These are phyloP conservation scores for Acridotheres tristis DNA, from an alignment of 2,797 vertebrate species.

Conservation along the genomic window DNA sequence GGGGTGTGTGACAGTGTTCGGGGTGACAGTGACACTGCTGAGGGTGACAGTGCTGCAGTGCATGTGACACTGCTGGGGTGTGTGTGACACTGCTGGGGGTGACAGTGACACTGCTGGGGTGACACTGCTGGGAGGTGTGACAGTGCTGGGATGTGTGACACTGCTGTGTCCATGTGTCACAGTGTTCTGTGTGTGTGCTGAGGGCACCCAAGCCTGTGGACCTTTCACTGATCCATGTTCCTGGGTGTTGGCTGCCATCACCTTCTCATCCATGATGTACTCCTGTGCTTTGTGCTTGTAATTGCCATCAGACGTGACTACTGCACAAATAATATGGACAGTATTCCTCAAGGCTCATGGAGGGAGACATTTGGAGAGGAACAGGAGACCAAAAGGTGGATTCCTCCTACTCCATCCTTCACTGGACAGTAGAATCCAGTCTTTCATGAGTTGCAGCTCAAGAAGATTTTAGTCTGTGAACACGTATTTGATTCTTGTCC, in stretches of 20 bases:
- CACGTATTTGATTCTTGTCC: neutral
- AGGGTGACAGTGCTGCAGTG: too few species aligned
- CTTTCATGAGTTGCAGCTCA: neutral
- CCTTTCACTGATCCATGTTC: fast-evolving
- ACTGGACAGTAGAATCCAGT: neutral
- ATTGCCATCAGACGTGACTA: neutral
- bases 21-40: too few species aligned
- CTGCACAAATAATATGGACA: neutral
- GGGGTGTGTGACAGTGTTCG: too few species aligned
- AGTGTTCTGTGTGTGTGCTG: neutral
- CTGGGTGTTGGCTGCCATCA: neutral
- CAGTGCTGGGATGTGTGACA: neutral
- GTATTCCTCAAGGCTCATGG: fast-evolving
- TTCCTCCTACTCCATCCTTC: neutral
- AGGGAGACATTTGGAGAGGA: neutral
- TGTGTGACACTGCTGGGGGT: neutral
- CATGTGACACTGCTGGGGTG: too few species aligned
- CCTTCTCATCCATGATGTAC: fast-evolving
- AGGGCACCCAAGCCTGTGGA: too few species aligned
- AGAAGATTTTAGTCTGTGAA: neutral
- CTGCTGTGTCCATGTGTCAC: fast-evolving
- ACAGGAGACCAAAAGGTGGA: neutral
- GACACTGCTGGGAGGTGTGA: neutral
- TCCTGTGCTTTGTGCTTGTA: neutral
- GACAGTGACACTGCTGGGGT: neutral